Evolutionary conservation across 2,888 invertebrate species (phyloP), one percentile per base, ranked within the genome.

Genomic region (Pasiphila rectangulata): DNA sequence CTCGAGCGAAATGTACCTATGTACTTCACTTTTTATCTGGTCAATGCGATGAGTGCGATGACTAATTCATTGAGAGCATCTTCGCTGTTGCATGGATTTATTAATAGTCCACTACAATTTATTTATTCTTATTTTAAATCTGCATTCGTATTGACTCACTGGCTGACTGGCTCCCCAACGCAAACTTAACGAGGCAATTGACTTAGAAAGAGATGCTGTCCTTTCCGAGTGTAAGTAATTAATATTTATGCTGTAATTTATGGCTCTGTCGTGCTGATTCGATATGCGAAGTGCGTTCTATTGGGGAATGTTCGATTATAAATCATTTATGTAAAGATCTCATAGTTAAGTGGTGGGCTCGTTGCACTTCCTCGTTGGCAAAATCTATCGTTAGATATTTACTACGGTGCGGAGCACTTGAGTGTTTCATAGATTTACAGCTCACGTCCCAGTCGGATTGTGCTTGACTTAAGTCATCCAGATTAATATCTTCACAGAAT

Each of bases 381-480:
- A 70, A 69, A 64, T 65, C 62, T 68, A 72, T 69, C 59, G 45
- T 10, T 36, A 6, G 58, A 54, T 56, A 53, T 61, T 57, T 58
- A 55, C 49, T 48, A 54, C 53, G 49, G 53, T 60, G 54, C 46
- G 53, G 56, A 57, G 43, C 52, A 54, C 58, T 44, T 59, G 61
- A 67, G 60, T 59, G 62, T 67, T 67, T 61, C 42, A 44, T 61
- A 66, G 73, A 79, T 80, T 77, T 75, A 76, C 73, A 72, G 75
- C 70, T 75, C 76, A 78, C 74, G 76, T 67, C 72, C 61, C 69
- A 69, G 69, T 71, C 72, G 74, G 74, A 63, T 74, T 68, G 70
- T 71, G 73, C 63, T 59, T 57, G 61, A 58, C 63, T 69, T 64
- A 65, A 57, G 58, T 66, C 7, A 64, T 67, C 64, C 57, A 54